Percentiles rank a stretch among this genome's conserved stretches.
Conservation (phyloP, 2,113 vertebrate species). For the Egretta garzetta region DNA sequence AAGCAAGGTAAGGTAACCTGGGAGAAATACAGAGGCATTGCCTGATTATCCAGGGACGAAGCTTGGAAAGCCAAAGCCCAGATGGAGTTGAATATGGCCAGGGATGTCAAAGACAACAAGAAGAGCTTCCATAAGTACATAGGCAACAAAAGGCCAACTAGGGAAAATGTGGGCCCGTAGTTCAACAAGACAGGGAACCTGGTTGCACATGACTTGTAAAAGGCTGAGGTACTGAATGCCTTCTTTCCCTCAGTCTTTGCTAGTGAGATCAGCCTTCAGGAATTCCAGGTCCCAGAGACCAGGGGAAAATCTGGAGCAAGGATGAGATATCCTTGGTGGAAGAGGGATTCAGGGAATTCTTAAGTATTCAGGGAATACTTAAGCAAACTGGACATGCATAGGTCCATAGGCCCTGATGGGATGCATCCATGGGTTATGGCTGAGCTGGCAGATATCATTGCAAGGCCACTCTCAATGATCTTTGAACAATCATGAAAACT, state of each 20-base stretch:
- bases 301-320: not conserved
- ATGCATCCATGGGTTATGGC: too few species aligned
- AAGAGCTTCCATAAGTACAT: not conserved
- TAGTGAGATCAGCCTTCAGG: not conserved
- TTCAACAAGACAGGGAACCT: not conserved
- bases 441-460: not conserved
- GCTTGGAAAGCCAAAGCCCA: not conserved
- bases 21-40: not conserved
- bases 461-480: not conserved
- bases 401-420: too few species aligned
- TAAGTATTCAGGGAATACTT: not conserved
- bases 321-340: not conserved
- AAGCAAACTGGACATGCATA: not conserved
- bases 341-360: not conserved
- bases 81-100: not conserved
- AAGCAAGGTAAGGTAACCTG: not conserved
- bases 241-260: not conserved
- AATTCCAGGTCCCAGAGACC: not conserved
- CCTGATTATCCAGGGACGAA: not conserved
- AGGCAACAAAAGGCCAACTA: not conserved
- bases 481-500: not conserved
- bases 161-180: not conserved
- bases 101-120: not conserved
- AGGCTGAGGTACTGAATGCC: not conserved
- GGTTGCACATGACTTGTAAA: not conserved